Evolutionary conservation across 2,797 vertebrate species (phyloP).

Genomic region (Ctenopoma multispine): DNA sequence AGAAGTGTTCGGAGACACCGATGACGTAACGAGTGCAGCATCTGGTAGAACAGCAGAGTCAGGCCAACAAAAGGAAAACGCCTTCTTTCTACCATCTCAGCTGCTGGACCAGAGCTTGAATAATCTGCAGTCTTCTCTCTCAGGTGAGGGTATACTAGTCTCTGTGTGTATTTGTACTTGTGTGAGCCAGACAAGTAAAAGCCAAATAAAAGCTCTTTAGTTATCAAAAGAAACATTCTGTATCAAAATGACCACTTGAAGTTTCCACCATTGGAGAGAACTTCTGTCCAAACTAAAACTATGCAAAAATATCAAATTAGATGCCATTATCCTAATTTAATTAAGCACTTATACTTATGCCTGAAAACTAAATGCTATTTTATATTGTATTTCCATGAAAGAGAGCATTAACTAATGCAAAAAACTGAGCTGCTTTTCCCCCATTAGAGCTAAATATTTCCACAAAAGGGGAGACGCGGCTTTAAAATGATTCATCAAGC

Average conservation of each 20-base stretch:
- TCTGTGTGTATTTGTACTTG: background rate
- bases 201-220: background rate
- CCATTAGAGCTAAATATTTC: constrained; percentile 28
- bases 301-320: background rate
- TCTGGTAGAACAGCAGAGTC: constrained; percentile 42
- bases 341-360: constrained; percentile 11
- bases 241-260: background rate
- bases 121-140: constrained; percentile 84
- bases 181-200: background rate
- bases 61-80: constrained; percentile 70
- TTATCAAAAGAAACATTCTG: background rate
- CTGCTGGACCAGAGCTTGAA: constrained; percentile 94
- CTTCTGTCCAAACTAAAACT: background rate
- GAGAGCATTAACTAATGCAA: constrained; percentile 5
- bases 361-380: constrained; percentile 13
- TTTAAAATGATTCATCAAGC: constrained; percentile 45
- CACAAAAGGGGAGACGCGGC: constrained; percentile 28
- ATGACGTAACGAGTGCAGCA: constrained; percentile 42
- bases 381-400: constrained; percentile 27
- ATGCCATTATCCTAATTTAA: constrained; percentile 26
- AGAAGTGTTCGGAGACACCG: constrained; percentile 89
- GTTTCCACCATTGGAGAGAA: background rate
- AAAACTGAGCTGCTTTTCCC: background rate
- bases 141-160: constrained; percentile 79
- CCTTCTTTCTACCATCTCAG: constrained; percentile 93